phyloP scores from a whole-genome alignment of 2,888 invertebrate species.

The Drosophila heteroneura region DNA sequence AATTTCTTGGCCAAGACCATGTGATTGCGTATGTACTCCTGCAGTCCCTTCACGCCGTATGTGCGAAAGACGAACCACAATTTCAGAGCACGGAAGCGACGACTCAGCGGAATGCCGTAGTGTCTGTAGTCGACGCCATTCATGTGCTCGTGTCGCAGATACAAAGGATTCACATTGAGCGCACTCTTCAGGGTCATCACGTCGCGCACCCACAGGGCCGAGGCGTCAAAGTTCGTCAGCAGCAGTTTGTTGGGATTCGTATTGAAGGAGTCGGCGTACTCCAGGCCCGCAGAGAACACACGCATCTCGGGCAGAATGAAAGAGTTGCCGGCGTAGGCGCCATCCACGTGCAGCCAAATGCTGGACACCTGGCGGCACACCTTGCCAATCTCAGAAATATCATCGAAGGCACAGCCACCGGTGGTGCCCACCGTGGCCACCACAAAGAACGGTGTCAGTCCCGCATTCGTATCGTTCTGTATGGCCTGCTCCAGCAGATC shows the following conservation, averaged over 20 bases:
- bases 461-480: constrained; percentile 90
- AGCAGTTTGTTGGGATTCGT: constrained; percentile 96
- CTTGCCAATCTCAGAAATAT: constrained; percentile 91
- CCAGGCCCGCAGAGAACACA: constrained; percentile 88
- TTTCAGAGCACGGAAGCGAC: constrained; percentile 94
- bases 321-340: constrained; percentile 94
- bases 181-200: constrained; percentile 92
- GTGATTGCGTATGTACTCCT: constrained; percentile 93
- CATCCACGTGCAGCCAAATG: constrained; percentile 95
- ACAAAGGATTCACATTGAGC: constrained; percentile 94
- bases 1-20: constrained; percentile 91
- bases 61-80: constrained; percentile 94
- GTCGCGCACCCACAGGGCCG: constrained; percentile 93
- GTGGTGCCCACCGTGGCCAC: constrained; percentile 94
- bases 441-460: constrained; percentile 93
- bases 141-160: constrained; percentile 92
- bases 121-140: constrained; percentile 91
- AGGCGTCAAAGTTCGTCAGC: constrained; percentile 93
- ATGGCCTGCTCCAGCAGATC: constrained; percentile 88
- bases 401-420: constrained; percentile 93
- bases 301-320: constrained; percentile 94
- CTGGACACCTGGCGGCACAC: constrained; percentile 87
- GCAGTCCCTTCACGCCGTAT: constrained; percentile 93
- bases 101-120: constrained; percentile 94
- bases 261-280: constrained; percentile 94